Conservation (phyloP, 1,140 invertebrate genomes). For the Charaxes varanes region DNA sequence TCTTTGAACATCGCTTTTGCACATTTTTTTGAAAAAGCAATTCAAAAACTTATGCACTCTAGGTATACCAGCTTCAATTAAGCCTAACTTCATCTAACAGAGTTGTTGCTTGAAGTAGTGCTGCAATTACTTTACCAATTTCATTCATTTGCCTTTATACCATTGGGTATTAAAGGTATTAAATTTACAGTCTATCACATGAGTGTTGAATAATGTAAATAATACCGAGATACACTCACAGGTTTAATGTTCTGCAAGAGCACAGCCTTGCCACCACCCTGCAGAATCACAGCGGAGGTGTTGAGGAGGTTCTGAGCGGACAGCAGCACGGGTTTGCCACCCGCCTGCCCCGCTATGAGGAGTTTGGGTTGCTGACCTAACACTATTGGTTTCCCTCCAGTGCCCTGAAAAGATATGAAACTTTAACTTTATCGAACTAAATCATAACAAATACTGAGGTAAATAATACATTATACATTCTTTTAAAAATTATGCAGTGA, state of each 20-base stretch:
- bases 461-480: too few species aligned
- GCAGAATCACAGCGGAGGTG: constrained; percentile 54
- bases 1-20: neutral
- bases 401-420: constrained; percentile 34
- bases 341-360: constrained; percentile 21
- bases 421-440: too few species aligned
- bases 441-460: too few species aligned
- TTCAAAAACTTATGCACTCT: too few species aligned
- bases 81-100: too few species aligned
- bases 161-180: too few species aligned
- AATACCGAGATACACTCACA: constrained; percentile 20
- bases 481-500: too few species aligned
- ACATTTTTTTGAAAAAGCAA: neutral
- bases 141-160: too few species aligned
- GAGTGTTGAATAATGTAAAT: neutral
- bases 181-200: too few species aligned
- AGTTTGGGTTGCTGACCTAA: constrained; percentile 44
- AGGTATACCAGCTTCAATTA: too few species aligned
- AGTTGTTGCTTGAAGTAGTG: too few species aligned
- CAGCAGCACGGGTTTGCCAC: constrained; percentile 59
- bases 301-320: constrained; percentile 58
- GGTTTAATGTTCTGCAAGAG: constrained; percentile 66
- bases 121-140: too few species aligned
- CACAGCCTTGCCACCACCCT: constrained; percentile 60
- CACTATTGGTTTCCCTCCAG: constrained; percentile 56